Evolutionary conservation across 92 coral and sea anemone genomes (phyloP).

Genomic region (Plumapathes pennacea): DNA sequence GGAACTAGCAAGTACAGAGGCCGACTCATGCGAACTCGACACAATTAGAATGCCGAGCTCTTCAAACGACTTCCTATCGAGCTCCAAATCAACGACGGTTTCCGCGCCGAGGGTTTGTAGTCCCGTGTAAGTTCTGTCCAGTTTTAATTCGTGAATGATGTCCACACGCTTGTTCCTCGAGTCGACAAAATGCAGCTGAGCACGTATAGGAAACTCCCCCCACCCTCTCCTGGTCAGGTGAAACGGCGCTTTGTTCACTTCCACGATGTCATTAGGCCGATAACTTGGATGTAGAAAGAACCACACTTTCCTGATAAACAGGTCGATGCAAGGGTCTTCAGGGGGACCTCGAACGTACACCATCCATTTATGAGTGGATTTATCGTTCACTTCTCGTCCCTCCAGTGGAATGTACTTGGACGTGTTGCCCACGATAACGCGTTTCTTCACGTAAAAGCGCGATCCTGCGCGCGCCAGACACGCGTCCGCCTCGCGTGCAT

Average conservation of each 20-base stretch:
- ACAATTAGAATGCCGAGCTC: constrained; percentile 43
- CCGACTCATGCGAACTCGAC: not conserved
- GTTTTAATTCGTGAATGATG: constrained; percentile 86
- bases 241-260: constrained; percentile 91
- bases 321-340: constrained; percentile 63
- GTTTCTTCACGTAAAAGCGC: constrained; percentile 87
- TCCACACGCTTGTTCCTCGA: constrained; percentile 91
- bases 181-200: constrained; percentile 92
- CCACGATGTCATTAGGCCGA: constrained; percentile 96
- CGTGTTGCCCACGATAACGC: constrained; percentile 91
- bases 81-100: constrained; percentile 92
- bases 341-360: constrained; percentile 96
- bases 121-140: constrained; percentile 96
- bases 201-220: constrained; percentile 98
- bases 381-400: constrained; percentile 88
- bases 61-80: constrained; percentile 86
- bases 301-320: constrained; percentile 91
- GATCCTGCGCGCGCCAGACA: constrained; percentile 47
- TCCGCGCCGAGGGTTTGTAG: constrained; percentile 97
- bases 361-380: constrained; percentile 99
- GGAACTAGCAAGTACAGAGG: too few relatives aligned
- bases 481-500: constrained; percentile 1
- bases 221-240: constrained; percentile 96
- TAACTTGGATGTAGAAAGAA: constrained; percentile 98
- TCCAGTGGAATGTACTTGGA: constrained; percentile 89